A percentile compares a stretch with the other conserved stretches of the same genome.
Conservation (phyloP, 2,113 vertebrate species). For the Microtus montanus region DNA sequence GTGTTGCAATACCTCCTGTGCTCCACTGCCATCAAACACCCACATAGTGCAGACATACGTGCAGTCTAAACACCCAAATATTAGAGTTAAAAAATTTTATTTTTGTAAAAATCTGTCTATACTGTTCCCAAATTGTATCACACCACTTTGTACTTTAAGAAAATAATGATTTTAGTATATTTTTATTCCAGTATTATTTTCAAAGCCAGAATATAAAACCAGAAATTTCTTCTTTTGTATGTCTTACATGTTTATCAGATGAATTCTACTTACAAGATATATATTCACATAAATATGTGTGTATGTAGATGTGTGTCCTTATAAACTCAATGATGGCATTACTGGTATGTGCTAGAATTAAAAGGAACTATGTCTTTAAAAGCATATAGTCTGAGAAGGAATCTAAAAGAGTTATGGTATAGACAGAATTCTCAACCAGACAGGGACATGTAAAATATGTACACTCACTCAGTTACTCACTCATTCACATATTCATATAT, state of each 20-base stretch:
- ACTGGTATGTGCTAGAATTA: background rate
- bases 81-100: background rate
- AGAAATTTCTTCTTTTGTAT: background rate
- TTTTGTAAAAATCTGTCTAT: background rate
- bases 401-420: background rate
- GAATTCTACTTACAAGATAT: background rate
- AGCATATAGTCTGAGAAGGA: background rate
- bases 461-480: background rate
- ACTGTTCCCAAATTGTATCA: background rate
- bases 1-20: background rate
- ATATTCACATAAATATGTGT: background rate
- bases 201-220: background rate
- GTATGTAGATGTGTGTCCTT: background rate
- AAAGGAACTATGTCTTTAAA: constrained; percentile 2
- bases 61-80: background rate
- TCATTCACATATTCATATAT: constrained; percentile 32
- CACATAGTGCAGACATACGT: too few relatives aligned
- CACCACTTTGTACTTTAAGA: background rate
- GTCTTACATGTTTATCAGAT: background rate
- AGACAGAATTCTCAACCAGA: background rate
- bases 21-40: background rate
- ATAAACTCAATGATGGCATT: constrained; percentile 16
- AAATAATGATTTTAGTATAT: constrained; percentile 31
- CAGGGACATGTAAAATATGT: background rate
- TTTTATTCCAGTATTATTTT: background rate